These are phyloP conservation scores for Theretra japonica DNA, from an alignment of 2,888 invertebrate genomes.

Conservation along the genomic window DNA sequence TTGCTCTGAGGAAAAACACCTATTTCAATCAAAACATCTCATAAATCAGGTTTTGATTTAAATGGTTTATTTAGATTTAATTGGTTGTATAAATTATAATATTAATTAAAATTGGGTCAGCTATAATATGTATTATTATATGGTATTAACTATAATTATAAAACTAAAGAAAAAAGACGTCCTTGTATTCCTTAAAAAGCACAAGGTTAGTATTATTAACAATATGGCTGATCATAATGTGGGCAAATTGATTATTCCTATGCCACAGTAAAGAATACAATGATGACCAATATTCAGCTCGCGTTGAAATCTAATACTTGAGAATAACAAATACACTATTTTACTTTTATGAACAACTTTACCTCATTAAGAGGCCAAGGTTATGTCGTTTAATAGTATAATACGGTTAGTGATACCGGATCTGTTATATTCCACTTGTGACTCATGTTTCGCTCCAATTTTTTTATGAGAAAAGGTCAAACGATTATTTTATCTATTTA, in stretches of 20 bases:
- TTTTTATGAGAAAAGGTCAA: slow-evolving; percentile 19
- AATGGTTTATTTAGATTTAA: background rate
- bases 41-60: background rate
- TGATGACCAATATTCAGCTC: background rate
- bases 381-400: slow-evolving; percentile 17
- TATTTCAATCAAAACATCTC: background rate
- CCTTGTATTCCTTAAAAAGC: background rate
- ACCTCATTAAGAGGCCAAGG: slow-evolving; percentile 8
- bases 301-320: slow-evolving; percentile 10
- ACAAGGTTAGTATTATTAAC: background rate
- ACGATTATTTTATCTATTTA: slow-evolving; percentile 13
- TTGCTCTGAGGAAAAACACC: background rate
- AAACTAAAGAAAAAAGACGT: too few species aligned
- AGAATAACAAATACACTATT: background rate
- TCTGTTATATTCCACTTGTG: slow-evolving; percentile 15
- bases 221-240: too few species aligned
- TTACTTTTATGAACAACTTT: background rate
- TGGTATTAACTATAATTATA: too few species aligned
- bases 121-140: too few species aligned
- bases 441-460: slow-evolving; percentile 23
- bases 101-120: background rate
- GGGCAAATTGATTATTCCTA: too few species aligned
- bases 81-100: background rate
- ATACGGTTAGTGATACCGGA: slow-evolving; percentile 16
- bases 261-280: background rate